phyloP scores from a whole-genome alignment of 2,797 vertebrate species.

The Orestias chungarensis region DNA sequence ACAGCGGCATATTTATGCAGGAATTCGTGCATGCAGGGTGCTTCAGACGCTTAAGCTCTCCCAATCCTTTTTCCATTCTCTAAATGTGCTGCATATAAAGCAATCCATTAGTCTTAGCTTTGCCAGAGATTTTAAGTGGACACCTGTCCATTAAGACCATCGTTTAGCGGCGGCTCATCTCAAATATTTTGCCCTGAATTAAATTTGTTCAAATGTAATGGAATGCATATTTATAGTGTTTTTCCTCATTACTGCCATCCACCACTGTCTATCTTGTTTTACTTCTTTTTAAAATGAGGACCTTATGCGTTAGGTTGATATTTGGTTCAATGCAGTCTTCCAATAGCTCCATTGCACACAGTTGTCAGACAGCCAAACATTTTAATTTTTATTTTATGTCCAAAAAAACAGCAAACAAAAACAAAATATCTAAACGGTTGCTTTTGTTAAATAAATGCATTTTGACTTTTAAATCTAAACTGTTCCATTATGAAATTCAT shows the following conservation, averaged over 20 bases:
- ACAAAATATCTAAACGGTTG: neutral
- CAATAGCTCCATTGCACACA: slow-evolving; percentile 18
- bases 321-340: slow-evolving; percentile 15
- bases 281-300: slow-evolving; percentile 32
- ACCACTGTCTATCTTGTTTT: slow-evolving; percentile 40
- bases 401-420: neutral
- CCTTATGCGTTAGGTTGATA: slow-evolving; percentile 41
- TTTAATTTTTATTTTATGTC: neutral
- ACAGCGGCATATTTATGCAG: slow-evolving; percentile 79
- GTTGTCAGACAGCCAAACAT: neutral
- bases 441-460: neutral
- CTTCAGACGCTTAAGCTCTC: slow-evolving; percentile 79
- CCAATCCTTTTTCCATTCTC: slow-evolving; percentile 81
- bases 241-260: slow-evolving; percentile 47
- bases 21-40: slow-evolving; percentile 72
- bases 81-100: slow-evolving; percentile 81
- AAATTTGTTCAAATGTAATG: slow-evolving; percentile 81
- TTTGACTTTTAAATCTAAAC: neutral
- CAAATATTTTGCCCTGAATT: slow-evolving; percentile 81
- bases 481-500: neutral
- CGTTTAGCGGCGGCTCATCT: slow-evolving; percentile 73
- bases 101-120: slow-evolving; percentile 88
- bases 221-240: slow-evolving; percentile 80
- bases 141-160: slow-evolving; percentile 85
- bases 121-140: slow-evolving; percentile 84